These are phyloP conservation scores for Plumapathes pennacea DNA, from an alignment of 92 coral and sea anemone species.

Conservation along the genomic window DNA sequence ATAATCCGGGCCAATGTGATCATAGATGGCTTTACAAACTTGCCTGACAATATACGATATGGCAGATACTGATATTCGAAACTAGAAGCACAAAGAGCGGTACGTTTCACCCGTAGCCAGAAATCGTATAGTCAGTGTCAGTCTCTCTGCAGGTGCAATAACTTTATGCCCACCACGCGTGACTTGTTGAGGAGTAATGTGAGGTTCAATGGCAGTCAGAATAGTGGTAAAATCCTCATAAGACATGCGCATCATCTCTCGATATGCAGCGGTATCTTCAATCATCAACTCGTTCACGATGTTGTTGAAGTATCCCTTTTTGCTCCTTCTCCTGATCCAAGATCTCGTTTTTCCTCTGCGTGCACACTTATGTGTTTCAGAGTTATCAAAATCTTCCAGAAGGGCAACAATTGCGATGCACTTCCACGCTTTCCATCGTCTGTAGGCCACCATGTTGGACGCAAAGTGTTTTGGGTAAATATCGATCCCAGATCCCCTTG, in stretches of 20 bases:
- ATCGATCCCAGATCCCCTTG: too few relatives aligned
- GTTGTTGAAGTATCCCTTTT: constrained; percentile 48
- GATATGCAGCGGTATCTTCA: constrained; percentile 48
- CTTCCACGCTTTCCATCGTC: too few relatives aligned
- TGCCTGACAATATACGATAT: constrained; percentile 33
- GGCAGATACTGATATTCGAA: constrained; percentile 31
- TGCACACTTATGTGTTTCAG: too few relatives aligned
- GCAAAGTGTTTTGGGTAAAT: too few relatives aligned
- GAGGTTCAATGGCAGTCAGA: constrained; percentile 1
- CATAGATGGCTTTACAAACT: constrained; percentile 16
- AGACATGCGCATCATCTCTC: constrained; percentile 45
- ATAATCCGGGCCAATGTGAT: not conserved
- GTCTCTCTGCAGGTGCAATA: constrained; percentile 26
- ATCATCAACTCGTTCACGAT: constrained; percentile 38
- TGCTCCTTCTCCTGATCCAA: constrained; percentile 33
- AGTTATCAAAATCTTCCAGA: too few relatives aligned
- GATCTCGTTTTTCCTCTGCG: constrained; percentile 10
- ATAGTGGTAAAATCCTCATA: constrained; percentile 19
- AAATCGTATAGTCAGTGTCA: constrained; percentile 27
- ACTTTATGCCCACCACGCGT: constrained; percentile 28
- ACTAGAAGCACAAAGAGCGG: constrained; percentile 42
- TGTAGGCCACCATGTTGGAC: too few relatives aligned
- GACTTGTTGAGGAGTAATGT: constrained; percentile 8
- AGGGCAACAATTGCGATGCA: too few relatives aligned
- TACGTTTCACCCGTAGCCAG: constrained; percentile 50